Percentiles rank a stretch among this genome's conserved stretches.
Evolutionary conservation across 2,797 vertebrate genomes (phyloP).

Genomic region (Sebastes steindachneri): DNA sequence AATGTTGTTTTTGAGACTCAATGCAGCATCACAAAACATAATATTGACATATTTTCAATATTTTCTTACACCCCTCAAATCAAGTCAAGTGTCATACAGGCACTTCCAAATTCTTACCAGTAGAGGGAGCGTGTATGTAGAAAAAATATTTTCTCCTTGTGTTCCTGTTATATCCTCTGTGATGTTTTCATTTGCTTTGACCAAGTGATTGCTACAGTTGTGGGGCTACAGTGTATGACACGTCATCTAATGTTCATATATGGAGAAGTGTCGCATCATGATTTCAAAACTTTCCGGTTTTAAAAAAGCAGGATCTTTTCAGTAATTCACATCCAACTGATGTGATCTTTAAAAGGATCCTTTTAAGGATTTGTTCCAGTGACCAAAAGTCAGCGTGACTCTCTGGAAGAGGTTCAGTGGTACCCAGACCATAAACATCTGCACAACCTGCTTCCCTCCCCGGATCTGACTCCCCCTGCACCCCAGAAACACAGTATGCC

Average conservation of each 20-base stretch:
- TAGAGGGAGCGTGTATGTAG: conserved; percentile 43
- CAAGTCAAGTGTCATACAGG: not conserved
- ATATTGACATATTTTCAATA: no score
- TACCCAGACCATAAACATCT: conserved; percentile 33
- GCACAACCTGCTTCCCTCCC: conserved; percentile 25
- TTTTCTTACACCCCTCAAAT: no score
- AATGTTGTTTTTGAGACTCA: no score
- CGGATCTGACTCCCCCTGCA: conserved; percentile 1
- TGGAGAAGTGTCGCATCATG: not conserved
- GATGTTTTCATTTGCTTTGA: conserved; percentile 25
- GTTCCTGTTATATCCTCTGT: not conserved
- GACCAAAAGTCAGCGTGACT: conserved; percentile 6
- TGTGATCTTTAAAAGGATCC: conserved; percentile 26
- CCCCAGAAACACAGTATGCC: not conserved
- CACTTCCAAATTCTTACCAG: conserved; percentile 48
- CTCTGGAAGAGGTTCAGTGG: conserved; percentile 25
- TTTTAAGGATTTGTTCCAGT: conserved; percentile 60
- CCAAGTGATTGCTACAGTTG: not conserved
- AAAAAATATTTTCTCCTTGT: not conserved
- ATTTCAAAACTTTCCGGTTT: not conserved
- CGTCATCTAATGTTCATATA: not conserved
- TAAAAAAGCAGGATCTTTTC: conserved; percentile 1
- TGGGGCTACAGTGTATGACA: not conserved
- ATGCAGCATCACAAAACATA: no score
- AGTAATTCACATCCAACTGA: not conserved